Evolutionary conservation across 2,888 invertebrate species (phyloP).

Genomic region (Dolomedes plantarius): DNA sequence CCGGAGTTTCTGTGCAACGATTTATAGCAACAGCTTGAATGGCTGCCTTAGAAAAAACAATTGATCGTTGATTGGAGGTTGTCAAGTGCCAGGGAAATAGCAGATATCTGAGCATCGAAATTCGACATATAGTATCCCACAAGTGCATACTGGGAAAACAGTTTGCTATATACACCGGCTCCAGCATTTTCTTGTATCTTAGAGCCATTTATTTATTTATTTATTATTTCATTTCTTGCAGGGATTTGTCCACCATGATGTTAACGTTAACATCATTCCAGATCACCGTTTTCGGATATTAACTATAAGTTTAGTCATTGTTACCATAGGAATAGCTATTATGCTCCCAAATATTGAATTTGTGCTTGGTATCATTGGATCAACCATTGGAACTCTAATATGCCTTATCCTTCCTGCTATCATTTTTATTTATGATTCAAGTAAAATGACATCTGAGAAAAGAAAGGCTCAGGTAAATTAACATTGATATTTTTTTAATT

Average conservation of each 20-base stretch:
- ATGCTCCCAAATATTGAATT: constrained; percentile 91
- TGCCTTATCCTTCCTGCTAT: constrained; percentile 95
- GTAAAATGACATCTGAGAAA: constrained; percentile 89
- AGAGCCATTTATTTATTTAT: too few relatives aligned
- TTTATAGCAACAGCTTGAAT: too few relatives aligned
- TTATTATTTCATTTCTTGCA: constrained; percentile 9
- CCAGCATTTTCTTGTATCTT: too few relatives aligned
- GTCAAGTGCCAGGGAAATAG: too few relatives aligned
- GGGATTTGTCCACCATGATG: constrained; percentile 68
- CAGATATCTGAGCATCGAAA: too few relatives aligned
- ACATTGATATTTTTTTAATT: background rate
- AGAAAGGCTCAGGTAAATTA: constrained; percentile 85
- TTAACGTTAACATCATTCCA: constrained; percentile 83
- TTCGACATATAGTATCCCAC: too few relatives aligned
- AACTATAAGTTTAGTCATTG: constrained; percentile 86
- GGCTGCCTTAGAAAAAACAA: too few relatives aligned
- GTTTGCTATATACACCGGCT: too few relatives aligned
- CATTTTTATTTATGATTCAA: constrained; percentile 89
- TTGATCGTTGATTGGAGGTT: too few relatives aligned
- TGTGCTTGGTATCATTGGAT: constrained; percentile 94
- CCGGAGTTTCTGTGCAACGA: too few relatives aligned
- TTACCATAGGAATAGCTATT: constrained; percentile 87
- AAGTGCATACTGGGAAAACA: too few relatives aligned
- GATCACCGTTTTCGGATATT: constrained; percentile 88
- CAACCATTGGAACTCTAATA: constrained; percentile 94